These are phyloP conservation scores for Noctua comes DNA, from an alignment of 2,888 invertebrate genomes.

Conservation along the genomic window DNA sequence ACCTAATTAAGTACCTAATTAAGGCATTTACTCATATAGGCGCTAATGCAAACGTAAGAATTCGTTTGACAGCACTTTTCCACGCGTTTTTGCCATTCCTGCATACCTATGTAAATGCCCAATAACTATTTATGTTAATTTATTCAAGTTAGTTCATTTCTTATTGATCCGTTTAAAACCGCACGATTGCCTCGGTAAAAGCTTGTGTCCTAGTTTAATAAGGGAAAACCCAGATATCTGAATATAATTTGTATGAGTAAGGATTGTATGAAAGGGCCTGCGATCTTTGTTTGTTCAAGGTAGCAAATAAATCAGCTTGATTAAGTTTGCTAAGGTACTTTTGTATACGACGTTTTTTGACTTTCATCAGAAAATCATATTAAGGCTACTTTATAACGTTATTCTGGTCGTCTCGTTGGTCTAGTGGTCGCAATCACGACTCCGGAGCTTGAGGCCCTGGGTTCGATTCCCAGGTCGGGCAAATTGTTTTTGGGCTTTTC, in stretches of 20 bases:
- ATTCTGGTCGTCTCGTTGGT: neutral
- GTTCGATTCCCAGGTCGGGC: neutral
- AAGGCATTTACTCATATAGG: conserved; percentile 8
- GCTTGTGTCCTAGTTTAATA: conserved; percentile 9
- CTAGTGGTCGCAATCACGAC: neutral
- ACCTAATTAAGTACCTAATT: conserved; percentile 10
- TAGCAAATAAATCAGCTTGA: neutral
- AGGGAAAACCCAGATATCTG: conserved; percentile 35
- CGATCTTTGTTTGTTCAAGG: conserved; percentile 26
- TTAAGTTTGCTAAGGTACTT: neutral
- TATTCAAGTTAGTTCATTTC: conserved; percentile 42
- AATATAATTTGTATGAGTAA: conserved; percentile 46
- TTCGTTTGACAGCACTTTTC: conserved; percentile 9
- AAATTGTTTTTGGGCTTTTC: neutral
- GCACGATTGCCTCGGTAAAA: conserved; percentile 42
- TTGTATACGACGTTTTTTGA: no score
- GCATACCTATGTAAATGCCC: conserved; percentile 11
- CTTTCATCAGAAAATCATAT: neutral
- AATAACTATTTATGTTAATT: conserved; percentile 28
- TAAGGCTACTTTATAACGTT: neutral
- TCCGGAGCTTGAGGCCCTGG: neutral
- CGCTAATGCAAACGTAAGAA: neutral
- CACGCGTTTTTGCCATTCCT: conserved; percentile 11
- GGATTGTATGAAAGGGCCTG: conserved; percentile 12
- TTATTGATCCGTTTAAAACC: conserved; percentile 32